Evolutionary conservation across 2,888 invertebrate species (phyloP), one percentile per base, ranked within the genome.

Genomic region (Podotricha telesiphe): DNA sequence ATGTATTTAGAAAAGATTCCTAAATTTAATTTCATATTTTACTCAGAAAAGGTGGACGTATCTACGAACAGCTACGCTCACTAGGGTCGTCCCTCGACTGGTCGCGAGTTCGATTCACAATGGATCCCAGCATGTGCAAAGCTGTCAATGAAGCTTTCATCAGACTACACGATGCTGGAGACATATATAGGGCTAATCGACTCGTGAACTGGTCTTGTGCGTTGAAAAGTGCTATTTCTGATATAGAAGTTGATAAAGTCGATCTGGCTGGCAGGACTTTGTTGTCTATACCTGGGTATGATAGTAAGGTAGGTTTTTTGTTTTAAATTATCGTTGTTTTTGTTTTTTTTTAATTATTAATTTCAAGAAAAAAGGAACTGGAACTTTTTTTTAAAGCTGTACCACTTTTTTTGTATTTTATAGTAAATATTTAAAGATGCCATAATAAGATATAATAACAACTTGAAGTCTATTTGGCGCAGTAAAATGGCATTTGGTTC

Each of bases 181-280:
- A 97, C 79, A 98, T 99, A 84, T 99, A 99, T 88, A 95, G 99
- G 17, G 97, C 97, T 63, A 98, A 98, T 79, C 94, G 98, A 50
- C 94, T 99, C 10, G 99, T 99, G 4, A 99, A 99, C 93, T 99
- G 99, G 99, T 99, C 99, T 0, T 99, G 99, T 82, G 94, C 97
- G 0, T 91, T 99, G 15, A 97, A 98, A 82, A 99, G 99, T 62
- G 99, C 99, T 10, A 99, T 99, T 77, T 99, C 99, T 0, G 99
- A 99, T 84, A 99, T 99, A 75, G 99, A 99, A 90, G 99, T 99
- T 2, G 99, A 99, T 85, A 99, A 99, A 89, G 86, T 96, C 50
- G 98, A 99, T 82, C 88, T 99, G 48, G 84, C 95, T 3, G 99
- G 99, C 0, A 93, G 96, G 62, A 99, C 99, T 0, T 85, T 97